Evolutionary conservation across 2,888 invertebrate genomes (phyloP).

Genomic region (Dicycla oo): DNA sequence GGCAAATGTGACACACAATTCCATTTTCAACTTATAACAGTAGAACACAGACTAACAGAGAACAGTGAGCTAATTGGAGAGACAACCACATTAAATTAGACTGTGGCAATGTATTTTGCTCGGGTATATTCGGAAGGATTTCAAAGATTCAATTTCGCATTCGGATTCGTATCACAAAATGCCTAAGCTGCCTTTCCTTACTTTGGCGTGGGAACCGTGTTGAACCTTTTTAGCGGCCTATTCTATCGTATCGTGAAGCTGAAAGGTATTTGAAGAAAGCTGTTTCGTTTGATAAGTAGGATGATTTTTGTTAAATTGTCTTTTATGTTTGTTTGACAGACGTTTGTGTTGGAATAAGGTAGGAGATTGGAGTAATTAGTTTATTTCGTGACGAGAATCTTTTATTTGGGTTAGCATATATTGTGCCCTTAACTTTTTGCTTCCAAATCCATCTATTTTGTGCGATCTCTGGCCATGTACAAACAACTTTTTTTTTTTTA

Average conservation of each 20-base stretch:
- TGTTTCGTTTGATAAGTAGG: conserved; percentile 44
- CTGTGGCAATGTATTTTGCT: conserved; percentile 50
- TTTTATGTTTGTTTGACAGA: conserved; percentile 10
- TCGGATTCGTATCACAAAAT: conserved; percentile 53
- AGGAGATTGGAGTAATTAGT: not conserved
- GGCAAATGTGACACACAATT: conserved; percentile 36
- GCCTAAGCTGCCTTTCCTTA: conserved; percentile 46
- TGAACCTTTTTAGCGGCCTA: conserved; percentile 60
- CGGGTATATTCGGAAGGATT: conserved; percentile 38
- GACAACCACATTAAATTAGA: conserved; percentile 42
- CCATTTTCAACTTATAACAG: conserved; percentile 29
- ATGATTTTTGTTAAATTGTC: conserved; percentile 37
- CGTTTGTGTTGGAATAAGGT: conserved; percentile 4
- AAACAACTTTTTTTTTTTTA: no score
- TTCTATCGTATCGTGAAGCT: conserved; percentile 49
- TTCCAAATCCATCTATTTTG: not conserved
- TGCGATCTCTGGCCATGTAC: not conserved
- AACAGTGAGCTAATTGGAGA: conserved; percentile 22
- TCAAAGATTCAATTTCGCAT: conserved; percentile 60
- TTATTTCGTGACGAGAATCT: not conserved
- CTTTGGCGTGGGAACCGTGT: conserved; percentile 35
- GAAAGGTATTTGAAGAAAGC: conserved; percentile 46
- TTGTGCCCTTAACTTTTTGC: not conserved
- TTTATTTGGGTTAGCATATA: no score
- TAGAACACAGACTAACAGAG: conserved; percentile 32